A percentile compares a stretch with the other conserved stretches of the same genome.
These are phyloP conservation scores for Ochropacha duplaris DNA, from an alignment of 2,888 invertebrate species.

Conservation along the genomic window DNA sequence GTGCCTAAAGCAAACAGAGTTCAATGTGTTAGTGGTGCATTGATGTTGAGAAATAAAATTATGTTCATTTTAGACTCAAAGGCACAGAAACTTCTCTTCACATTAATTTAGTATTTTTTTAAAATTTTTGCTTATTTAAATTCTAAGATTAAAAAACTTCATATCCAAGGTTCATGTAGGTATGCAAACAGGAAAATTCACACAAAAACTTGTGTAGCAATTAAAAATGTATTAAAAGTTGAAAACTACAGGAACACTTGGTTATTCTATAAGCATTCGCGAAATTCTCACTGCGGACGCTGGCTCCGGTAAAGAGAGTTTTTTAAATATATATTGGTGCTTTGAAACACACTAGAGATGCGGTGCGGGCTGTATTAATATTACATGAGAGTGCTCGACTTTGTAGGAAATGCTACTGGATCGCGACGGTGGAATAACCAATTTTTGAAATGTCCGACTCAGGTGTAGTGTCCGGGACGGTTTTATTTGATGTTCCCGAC, in stretches of 20 bases:
- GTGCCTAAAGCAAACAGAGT: too few species aligned
- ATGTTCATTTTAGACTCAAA: too few species aligned
- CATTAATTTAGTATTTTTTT: too few species aligned
- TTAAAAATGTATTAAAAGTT: slow-evolving; percentile 13
- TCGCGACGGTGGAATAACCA: slow-evolving; percentile 42
- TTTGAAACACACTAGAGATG: slow-evolving; percentile 35
- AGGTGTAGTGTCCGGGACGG: slow-evolving; percentile 9
- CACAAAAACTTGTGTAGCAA: slow-evolving; percentile 11
- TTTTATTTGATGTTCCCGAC: slow-evolving; percentile 1
- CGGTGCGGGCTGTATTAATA: slow-evolving; percentile 44
- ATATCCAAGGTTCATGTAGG: too few species aligned
- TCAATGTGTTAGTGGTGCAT: too few species aligned
- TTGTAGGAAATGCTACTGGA: slow-evolving; percentile 27
- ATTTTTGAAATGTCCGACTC: slow-evolving; percentile 44
- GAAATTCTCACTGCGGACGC: slow-evolving; percentile 21
- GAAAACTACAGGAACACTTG: slow-evolving; percentile 19
- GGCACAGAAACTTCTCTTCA: too few species aligned
- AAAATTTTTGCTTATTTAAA: too few species aligned
- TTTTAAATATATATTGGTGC: slow-evolving; percentile 54
- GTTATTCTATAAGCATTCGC: slow-evolving; percentile 26
- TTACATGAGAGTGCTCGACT: slow-evolving; percentile 42
- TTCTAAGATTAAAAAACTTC: too few species aligned
- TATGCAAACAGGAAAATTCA: background rate
- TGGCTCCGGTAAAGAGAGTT: slow-evolving; percentile 22
- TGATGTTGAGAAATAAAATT: too few species aligned